Base-by-base conservation (phyloP, 2,888 invertebrate genomes). In the Apodemia zela region DNA sequence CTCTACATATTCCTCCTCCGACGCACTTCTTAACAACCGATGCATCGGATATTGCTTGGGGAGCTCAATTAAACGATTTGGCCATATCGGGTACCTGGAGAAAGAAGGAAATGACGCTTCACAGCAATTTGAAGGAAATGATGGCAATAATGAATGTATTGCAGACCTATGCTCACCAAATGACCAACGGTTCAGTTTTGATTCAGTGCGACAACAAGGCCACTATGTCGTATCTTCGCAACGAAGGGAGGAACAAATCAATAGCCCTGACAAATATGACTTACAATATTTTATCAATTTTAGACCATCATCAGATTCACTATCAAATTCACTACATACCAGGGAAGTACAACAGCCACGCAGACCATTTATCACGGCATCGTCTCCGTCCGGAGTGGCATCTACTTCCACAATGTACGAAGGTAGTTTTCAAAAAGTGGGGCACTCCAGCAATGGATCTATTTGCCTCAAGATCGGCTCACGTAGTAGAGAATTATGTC, bases 321-420 rank as follows among this genome's bases (percentile, higher is more conserved):
- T 33, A 33, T 33, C 33, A 33, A 8, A 33, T 33, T 33, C 33
- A 33, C 33, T 33, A 33, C 33, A 7, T 33, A 33, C 33, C 33
- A 33, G 33, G 21, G 21, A 51, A 51, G 21, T 21, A 51, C 51
- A 51, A 51, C 51, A 51, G 17, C 21, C 21, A 51, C 51, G 13
- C 21, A 33, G 33, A 33, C 8, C 33, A 33, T 21, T 21, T 51
- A 51, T 51, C 13, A 11, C 25, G 51, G 1, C 51, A 21, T 51
- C 13, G 25, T 13, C 13, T 17, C 11, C 21, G 21, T 21, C 51
- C 71, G 15, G 73, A 73, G 51, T 73, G 72, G 71, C 71, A 72
- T 61, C 65, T 72, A 1, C 51, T 66, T 2, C 68, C 33, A 33
- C 33, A 33, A 33, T 33, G 33, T 33, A 33, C 33, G 8, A 33